Conservation (phyloP, 2,797 vertebrate species). For the Serranus cabrilla region DNA sequence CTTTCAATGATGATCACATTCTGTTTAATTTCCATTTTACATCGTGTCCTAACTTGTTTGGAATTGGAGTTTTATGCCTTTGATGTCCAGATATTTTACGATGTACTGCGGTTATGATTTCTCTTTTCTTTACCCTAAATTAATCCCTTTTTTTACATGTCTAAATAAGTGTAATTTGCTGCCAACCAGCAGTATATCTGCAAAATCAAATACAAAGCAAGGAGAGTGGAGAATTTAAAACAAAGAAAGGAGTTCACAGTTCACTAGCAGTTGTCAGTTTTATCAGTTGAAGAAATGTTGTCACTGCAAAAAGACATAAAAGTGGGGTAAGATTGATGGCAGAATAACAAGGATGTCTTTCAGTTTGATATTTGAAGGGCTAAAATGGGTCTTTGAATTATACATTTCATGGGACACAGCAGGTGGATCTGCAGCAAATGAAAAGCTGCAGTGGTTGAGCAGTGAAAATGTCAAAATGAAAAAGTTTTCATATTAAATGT, state of each 20-base stretch:
- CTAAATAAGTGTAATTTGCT: neutral
- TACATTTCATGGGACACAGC: conserved; percentile 42
- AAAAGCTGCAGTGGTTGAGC: conserved; percentile 21
- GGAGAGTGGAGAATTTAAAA: neutral
- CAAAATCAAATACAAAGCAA: neutral
- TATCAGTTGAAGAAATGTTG: conserved; percentile 2
- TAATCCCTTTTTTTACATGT: too few relatives aligned
- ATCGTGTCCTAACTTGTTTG: too few relatives aligned
- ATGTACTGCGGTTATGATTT: too few relatives aligned
- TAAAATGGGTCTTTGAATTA: conserved; percentile 43
- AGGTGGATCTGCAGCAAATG: conserved; percentile 24
- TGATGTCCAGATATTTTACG: too few relatives aligned
- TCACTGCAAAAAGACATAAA: neutral
- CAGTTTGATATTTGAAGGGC: conserved; percentile 36
- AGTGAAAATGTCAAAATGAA: conserved; percentile 39
- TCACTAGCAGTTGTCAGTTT: neutral
- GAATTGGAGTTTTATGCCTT: too few relatives aligned
- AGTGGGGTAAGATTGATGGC: conserved; percentile 12
- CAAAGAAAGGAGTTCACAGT: neutral
- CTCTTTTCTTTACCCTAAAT: too few relatives aligned
- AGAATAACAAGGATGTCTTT: conserved; percentile 21
- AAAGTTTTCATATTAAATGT: conserved; percentile 20
- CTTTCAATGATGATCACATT: too few relatives aligned
- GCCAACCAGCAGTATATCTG: neutral
- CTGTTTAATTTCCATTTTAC: too few relatives aligned